Percentiles rank a stretch among this genome's conserved stretches.
Conservation (phyloP, 2,797 vertebrate genomes). For the Botia kubotai region DNA sequence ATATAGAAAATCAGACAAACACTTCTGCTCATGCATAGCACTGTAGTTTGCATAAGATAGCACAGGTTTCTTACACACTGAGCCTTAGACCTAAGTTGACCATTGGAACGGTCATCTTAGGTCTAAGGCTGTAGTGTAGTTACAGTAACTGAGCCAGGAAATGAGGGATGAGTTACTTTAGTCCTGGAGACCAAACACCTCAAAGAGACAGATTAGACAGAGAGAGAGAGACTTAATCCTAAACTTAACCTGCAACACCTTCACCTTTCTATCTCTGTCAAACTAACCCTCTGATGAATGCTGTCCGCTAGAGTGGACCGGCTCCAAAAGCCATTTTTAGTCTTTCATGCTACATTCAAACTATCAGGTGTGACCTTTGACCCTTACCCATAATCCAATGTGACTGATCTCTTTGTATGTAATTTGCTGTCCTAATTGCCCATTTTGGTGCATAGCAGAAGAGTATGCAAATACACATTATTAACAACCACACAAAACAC, state of each 20-base stretch:
- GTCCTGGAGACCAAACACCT: constrained; percentile 27
- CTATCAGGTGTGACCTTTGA: too few relatives aligned
- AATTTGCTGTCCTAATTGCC: too few relatives aligned
- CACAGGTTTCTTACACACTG: neutral
- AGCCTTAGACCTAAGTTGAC: neutral
- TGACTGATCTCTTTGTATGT: too few relatives aligned
- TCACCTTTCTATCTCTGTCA: neutral
- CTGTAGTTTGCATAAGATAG: neutral
- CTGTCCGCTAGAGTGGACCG: too few relatives aligned
- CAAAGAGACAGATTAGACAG: constrained; percentile 30
- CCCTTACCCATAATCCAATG: too few relatives aligned
- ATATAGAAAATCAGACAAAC: neutral
- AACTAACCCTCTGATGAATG: neutral
- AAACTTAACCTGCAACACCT: neutral
- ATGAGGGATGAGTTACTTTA: constrained; percentile 35
- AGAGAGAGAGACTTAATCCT: constrained; percentile 8
- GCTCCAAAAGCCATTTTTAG: too few relatives aligned
- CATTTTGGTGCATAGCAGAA: too few relatives aligned
- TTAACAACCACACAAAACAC: too few relatives aligned
- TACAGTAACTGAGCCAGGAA: constrained; percentile 27
- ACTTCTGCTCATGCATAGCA: neutral
- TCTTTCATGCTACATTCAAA: too few relatives aligned
- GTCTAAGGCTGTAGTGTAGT: neutral
- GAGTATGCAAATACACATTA: too few relatives aligned
- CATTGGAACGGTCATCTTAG: too few relatives aligned